Evolutionary conservation across 2,888 invertebrate genomes (phyloP), one percentile per base, ranked within the genome.

Genomic region (Cephus rjabovi): DNA sequence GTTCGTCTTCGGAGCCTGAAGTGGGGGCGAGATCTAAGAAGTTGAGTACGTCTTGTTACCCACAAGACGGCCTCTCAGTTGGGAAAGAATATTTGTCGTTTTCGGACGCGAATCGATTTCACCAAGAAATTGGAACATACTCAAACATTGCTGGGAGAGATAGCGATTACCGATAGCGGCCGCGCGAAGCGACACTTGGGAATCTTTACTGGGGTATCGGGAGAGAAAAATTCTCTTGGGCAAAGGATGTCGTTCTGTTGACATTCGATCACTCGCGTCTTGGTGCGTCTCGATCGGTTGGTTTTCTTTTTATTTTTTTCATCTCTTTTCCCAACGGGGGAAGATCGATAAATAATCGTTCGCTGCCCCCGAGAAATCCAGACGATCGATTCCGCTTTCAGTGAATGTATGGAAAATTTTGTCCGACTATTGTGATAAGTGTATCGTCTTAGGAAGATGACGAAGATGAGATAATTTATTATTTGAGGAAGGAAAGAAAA

Each of bases 1-100:
- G 30, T 23, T 40, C 75, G 37, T 74, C 76, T 82, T 77, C 71
- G 77, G 74, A 68, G 75, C n/a, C 34, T 77, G 75, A 82, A 80
- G 84, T 82, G 83, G 82, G 81, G 82, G 77, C 81, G 34, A 35
- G 34, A 74, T 35, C 74, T 23, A 78, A 74, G 80, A 81, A 79
- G 80, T 82, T 81, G 82, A 84, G 83, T 81, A 83, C 82, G 81
- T 83, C 85, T 83, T 82, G 81, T 83, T 80, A 83, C 79, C 81
- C 81, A 78, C 81, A 80, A 82, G 80, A 80, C 77, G 78, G 79
- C 78, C 78, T 80, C 82, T 86, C 89, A 90, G 90, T 90, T 84
- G 84, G 77, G 81, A 83, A 83, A 83, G 86, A 85, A 88, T 86
- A 89, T 81, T 84, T 82, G 80, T 80, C 82, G 86, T 88, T 90